These are phyloP conservation scores for Vanessa tameamea DNA, from an alignment of 1,140 invertebrate species.

Conservation along the genomic window DNA sequence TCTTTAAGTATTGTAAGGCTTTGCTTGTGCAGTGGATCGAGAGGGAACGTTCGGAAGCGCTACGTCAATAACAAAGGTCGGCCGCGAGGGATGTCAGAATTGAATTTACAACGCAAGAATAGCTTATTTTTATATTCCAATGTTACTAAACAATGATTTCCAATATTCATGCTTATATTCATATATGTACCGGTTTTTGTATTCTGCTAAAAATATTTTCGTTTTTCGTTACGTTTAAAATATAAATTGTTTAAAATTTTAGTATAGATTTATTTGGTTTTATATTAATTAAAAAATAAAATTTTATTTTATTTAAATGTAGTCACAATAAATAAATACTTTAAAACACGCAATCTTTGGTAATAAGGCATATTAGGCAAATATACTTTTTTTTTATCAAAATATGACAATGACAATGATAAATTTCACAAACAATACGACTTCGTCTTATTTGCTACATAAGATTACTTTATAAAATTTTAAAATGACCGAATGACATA, in stretches of 20 bases:
- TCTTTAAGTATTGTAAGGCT: slow-evolving; percentile 23
- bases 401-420: no score
- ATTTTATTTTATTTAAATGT: no score
- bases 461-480: no score
- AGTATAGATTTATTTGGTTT: no score
- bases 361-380: no score
- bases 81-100: slow-evolving; percentile 15
- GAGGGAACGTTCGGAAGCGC: slow-evolving; percentile 13
- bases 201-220: neutral
- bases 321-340: no score
- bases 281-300: no score
- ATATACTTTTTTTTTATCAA: no score
- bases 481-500: no score
- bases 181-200: neutral
- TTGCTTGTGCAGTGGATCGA: slow-evolving; percentile 11
- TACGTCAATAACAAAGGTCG: slow-evolving; percentile 15
- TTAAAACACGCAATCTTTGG: no score
- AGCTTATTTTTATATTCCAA: slow-evolving; percentile 14
- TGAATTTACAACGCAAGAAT: slow-evolving; percentile 21
- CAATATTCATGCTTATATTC: neutral
- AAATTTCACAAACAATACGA: no score
- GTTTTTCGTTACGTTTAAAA: neutral
- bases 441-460: no score
- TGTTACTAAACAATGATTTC: slow-evolving; percentile 24
- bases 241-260: neutral